Conservation (phyloP, 2,888 invertebrate genomes). For the Salpingus planirostris region DNA sequence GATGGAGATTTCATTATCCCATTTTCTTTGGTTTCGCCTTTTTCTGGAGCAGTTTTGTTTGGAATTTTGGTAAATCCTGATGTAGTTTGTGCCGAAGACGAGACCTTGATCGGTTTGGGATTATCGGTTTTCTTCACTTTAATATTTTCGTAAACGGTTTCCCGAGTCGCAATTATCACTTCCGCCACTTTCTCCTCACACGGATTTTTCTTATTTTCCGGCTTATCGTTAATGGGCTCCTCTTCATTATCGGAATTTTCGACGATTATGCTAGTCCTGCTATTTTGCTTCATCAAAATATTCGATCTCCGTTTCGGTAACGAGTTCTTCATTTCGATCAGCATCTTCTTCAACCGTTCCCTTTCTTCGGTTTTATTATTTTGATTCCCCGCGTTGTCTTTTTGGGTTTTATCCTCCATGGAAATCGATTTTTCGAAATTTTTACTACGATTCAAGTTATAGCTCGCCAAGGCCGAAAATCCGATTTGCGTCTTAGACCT, state of each 20-base stretch:
- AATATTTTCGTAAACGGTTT: constrained; percentile 42
- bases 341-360: constrained; percentile 57
- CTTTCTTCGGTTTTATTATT: constrained; percentile 44
- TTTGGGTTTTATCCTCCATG: constrained; percentile 30
- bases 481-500: constrained; percentile 40
- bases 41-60: not conserved
- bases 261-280: constrained; percentile 32
- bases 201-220: constrained; percentile 18
- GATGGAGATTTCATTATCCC: no score
- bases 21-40: not conserved
- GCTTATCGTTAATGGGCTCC: constrained; percentile 5
- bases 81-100: constrained; percentile 51
- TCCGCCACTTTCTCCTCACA: constrained; percentile 33
- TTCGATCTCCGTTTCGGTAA: constrained; percentile 49
- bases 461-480: constrained; percentile 34
- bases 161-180: constrained; percentile 36
- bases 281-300: constrained; percentile 27
- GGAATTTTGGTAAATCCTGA: constrained; percentile 40
- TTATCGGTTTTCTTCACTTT: constrained; percentile 36
- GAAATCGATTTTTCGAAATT: constrained; percentile 21
- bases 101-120: constrained; percentile 45
- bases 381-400: constrained; percentile 21
- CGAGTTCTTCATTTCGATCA: constrained; percentile 71
- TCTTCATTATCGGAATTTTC: constrained; percentile 30
- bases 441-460: constrained; percentile 25